Base-by-base conservation (phyloP, 1,140 invertebrate genomes). In the Teleopsis dalmanni region DNA sequence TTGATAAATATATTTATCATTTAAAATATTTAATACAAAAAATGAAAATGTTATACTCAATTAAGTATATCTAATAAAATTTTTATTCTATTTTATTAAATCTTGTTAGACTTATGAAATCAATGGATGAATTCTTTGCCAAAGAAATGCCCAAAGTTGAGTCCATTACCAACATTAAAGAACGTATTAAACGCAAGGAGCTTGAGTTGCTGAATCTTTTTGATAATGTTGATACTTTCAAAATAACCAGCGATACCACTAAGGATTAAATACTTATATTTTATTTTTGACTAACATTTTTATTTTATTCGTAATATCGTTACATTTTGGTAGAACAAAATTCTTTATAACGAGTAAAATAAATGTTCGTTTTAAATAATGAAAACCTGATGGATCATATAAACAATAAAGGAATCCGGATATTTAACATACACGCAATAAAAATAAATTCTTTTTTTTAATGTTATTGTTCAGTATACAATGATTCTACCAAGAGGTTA, bases 121-220 rank as follows among this genome's bases (percentile, higher is more conserved):
- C 58, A 3, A 67, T 67, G 64, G 64, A 67, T 35, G 60, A 66
- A 43, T 56, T 64, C n/a, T 54, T 66, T 33, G 50, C 35, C 6
- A 53, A 51, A 2, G 60, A 56, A 14, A 43, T 62, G 9, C 63
- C 57, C 6, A 62, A 56, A 40, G 47, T 56, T 0, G 63, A 67
- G 34, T 63, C 64, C 8, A 51, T 67, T 25, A 51, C 58, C 23
- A 53, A 54, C 29, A 62, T 67, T 25, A 55, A 59, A 31, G 54
- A 57, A 10, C 53, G 64, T 19, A 64, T 67, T 10, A 60, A 55
- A 8, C 60, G 54, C 18, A 67, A 66, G 47, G 64, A 66, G 42
- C 14, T 51, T 9, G 64, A 67, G 45, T 53, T 66, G 0, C 42
- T 66, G 49, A 62, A 52, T 33, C 52, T 67, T 18, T 67, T 66